Base-by-base conservation (phyloP, 1,140 invertebrate genomes). In the Chrysomallon squamiferum region DNA sequence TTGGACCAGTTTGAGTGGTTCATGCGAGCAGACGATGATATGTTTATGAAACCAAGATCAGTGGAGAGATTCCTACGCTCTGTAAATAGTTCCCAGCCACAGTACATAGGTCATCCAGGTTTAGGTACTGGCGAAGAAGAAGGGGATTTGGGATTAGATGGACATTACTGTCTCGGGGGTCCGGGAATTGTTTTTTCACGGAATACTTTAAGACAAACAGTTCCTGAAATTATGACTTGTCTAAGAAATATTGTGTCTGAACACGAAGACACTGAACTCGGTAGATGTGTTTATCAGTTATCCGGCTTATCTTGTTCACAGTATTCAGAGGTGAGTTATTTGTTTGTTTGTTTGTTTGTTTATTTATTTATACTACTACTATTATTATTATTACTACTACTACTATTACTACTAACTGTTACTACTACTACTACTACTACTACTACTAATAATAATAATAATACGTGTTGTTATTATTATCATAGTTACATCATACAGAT, bases 231-330 rank as follows among this genome's bases (percentile, higher is more conserved):
- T 13, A 60, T 74, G 43, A 57, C 73, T 32, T 99, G 96, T 79
- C 84, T 99, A 38, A 90, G 91, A 74, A 93, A 97, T 84, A 87
- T 98, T 15, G 94, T 95, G 79, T 96, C 96, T 0, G 93, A 91
- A 0, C 97, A 99, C 84, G 97, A 99, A 85, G 97, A 99, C 83
- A 95, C 98, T 3, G 97, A 99, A 86, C 86, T 99, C 57, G 97
- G 97, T 15, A 87, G 97, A 56, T 99, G 97, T 84, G 93, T 99
- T 9, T 90, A 92, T 72, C 93, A 92, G 13, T 15, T 32, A n/a
- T 45, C 59, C 22, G 52, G 64, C 0, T 2, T 66, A 1, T n/a
- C 43, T 11, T 70, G 68, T 22, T 38, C 38, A 15, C n/a, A n/a
- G n/a, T n/a, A n/a, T n/a, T n/a, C n/a, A n/a, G n/a, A n/a, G n/a